Evolutionary conservation across 2,888 invertebrate genomes (phyloP), one percentile per base, ranked within the genome.

Genomic region (Biston betularia): DNA sequence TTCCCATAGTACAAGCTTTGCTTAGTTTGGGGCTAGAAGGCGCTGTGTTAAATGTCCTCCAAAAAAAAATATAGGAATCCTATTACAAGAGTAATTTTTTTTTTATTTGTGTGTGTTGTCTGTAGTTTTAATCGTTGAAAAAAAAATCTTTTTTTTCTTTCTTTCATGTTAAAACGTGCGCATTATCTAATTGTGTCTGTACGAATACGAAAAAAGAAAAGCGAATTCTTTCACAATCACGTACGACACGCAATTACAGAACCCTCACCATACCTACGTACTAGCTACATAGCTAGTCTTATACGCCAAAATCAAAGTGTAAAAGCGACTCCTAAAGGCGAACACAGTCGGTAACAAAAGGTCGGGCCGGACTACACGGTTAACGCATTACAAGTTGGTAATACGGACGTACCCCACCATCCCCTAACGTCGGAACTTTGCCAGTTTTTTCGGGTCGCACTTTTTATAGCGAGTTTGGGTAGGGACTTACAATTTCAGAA

Each of bases 311-410:
- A 59, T 58, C 58, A 58, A 59, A 64, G 40, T 59, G 48, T 64
- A 59, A 57, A 64, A 55, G 55, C 53, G 59, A 65, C 49, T 59
- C 59, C 24, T 8, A 40, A 45, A 60, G 42, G 35, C 58, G 56
- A 35, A 48, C 40, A 54, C 45, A 15, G 53, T 46, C 14, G 33
- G 38, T 40, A 55, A 65, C 61, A 61, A 59, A 63, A 69, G 65
- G 73, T 58, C 60, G 63, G 57, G 44, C 50, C 48, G 50, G 64
- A 52, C 50, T 64, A 76, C 77, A 77, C 63, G 74, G 74, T 63
- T 73, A 71, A 63, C 70, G 69, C 76, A 76, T 77, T 76, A 77
- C 61, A 72, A 75, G 68, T 74, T 72, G 55, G 65, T 52, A 71
- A 70, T 65, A 53, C 50, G 42, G 33, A 60, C 11, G 42, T 33